phyloP scores from a whole-genome alignment of 2,888 invertebrate species.

The Leptopterna dolabrata region DNA sequence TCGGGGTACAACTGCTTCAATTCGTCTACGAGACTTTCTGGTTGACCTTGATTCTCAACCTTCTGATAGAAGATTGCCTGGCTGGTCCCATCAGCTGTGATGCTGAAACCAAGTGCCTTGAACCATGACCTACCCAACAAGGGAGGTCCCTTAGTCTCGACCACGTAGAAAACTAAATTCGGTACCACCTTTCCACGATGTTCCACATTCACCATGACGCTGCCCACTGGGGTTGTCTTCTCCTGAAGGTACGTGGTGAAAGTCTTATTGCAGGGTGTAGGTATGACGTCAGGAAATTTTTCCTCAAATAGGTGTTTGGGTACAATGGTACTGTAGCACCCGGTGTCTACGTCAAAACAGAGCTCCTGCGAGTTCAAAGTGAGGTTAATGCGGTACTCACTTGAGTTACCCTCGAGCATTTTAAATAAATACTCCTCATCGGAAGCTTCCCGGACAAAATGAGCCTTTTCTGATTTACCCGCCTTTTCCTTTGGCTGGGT shows the following conservation, averaged over 20 bases:
- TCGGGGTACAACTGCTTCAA: not conserved
- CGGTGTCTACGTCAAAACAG: constrained; percentile 21
- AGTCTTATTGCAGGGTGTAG: not conserved
- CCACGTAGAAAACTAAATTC: not conserved
- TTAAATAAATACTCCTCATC: not conserved
- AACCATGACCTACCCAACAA: not conserved
- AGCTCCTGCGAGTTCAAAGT: not conserved
- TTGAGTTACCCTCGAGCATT: not conserved
- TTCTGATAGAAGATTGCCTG: no score
- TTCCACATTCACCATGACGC: not conserved
- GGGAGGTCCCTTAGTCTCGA: not conserved
- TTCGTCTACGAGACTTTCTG: not conserved
- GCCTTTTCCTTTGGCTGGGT: no score
- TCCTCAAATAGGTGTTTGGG: not conserved
- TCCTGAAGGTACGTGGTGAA: not conserved
- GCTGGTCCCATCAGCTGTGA: not conserved
- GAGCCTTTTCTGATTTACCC: no score
- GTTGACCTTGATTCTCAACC: not conserved
- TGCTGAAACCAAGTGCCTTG: not conserved
- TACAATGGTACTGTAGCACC: constrained; percentile 24
- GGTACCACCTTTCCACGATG: not conserved
- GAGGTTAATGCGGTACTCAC: not conserved
- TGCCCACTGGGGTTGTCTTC: not conserved
- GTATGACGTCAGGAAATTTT: not conserved
- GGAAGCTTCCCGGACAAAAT: not conserved